Conservation (phyloP, 2,113 vertebrate species). For the Bufo gargarizans region DNA sequence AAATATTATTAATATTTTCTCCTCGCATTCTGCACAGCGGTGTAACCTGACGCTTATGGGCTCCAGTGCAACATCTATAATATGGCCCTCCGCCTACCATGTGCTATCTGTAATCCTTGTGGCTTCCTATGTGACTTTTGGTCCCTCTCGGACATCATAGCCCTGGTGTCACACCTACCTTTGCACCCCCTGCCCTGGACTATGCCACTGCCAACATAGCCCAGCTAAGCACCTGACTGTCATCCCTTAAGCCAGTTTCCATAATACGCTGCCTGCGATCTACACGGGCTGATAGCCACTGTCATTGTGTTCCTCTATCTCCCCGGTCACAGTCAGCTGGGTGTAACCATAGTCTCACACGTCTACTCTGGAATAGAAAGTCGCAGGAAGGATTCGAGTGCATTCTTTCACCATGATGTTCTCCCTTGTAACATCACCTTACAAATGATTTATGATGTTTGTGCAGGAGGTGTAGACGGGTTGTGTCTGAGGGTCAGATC, state of each 20-base stretch:
- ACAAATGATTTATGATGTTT: conserved; percentile 40
- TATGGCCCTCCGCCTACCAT: too few relatives aligned
- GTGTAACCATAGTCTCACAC: background rate
- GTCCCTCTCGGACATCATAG: too few relatives aligned
- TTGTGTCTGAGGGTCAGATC: too few relatives aligned
- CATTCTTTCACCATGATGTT: background rate
- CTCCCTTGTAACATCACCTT: background rate
- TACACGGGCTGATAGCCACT: background rate
- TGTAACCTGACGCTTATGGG: too few relatives aligned
- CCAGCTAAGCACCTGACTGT: background rate
- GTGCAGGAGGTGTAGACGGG: conserved; percentile 1
- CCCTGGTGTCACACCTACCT: too few relatives aligned
- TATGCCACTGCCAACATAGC: background rate
- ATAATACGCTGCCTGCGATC: background rate
- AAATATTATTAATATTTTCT: too few relatives aligned
- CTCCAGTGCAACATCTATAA: too few relatives aligned
- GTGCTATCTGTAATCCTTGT: too few relatives aligned
- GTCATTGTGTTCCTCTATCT: conserved; percentile 24
- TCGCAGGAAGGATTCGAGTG: conserved; percentile 3
- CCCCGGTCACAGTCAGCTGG: conserved; percentile 7
- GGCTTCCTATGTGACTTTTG: too few relatives aligned
- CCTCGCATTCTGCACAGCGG: too few relatives aligned
- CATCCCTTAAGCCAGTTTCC: background rate
- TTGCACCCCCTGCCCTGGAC: too few relatives aligned
- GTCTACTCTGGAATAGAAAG: background rate